Conservation (phyloP, 2,888 invertebrate species). For the Dicroscelio sp. region DNA sequence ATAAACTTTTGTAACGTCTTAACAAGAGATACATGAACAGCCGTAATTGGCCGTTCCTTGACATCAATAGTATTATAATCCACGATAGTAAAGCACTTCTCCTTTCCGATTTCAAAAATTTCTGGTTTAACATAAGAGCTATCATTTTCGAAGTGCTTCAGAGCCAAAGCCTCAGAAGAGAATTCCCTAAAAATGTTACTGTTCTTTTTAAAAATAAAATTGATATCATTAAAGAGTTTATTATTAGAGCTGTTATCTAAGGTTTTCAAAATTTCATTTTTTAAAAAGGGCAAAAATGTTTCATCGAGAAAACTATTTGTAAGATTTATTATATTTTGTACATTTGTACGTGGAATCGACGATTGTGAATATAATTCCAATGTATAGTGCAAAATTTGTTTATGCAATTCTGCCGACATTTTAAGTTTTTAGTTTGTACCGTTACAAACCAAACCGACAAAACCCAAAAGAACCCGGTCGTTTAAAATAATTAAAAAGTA, state of each 20-base stretch:
- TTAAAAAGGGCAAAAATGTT: slow-evolving; percentile 33
- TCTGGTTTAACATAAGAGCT: too few relatives aligned
- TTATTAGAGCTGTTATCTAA: neutral
- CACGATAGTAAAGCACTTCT: too few relatives aligned
- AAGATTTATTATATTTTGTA: slow-evolving; percentile 32
- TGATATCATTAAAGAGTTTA: slow-evolving; percentile 7
- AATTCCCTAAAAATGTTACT: too few relatives aligned
- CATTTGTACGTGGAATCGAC: slow-evolving; percentile 20
- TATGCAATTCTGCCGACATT: slow-evolving; percentile 13
- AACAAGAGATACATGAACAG: too few relatives aligned
- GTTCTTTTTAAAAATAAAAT: slow-evolving; percentile 37
- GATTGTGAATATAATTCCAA: slow-evolving; percentile 42
- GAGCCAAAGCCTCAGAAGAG: too few relatives aligned
- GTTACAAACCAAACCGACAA: neutral
- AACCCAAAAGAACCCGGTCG: too few relatives aligned
- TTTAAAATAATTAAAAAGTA: neutral
- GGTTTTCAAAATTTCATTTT: slow-evolving; percentile 38
- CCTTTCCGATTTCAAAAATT: too few relatives aligned
- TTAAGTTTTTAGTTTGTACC: neutral
- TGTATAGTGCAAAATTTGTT: slow-evolving; percentile 11
- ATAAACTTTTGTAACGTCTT: too few relatives aligned
- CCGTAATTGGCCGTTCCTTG: too few relatives aligned
- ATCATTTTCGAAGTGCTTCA: too few relatives aligned
- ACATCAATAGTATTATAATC: too few relatives aligned
- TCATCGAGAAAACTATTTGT: slow-evolving; percentile 48